These are phyloP conservation scores for Gobiocypris rarus DNA, from an alignment of 2,113 vertebrate genomes.

Conservation along the genomic window DNA sequence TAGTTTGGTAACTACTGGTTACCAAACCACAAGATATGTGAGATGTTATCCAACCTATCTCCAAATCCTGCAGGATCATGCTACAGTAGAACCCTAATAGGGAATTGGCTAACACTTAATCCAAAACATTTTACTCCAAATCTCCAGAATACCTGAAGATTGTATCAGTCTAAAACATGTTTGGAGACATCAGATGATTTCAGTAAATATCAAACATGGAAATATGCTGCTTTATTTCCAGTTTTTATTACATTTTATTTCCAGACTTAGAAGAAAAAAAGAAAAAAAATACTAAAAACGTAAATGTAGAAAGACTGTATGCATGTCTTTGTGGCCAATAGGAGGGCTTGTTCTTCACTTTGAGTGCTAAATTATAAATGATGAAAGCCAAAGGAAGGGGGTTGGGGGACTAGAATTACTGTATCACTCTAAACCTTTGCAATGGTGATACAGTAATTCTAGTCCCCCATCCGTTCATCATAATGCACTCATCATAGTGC, in stretches of 20 bases:
- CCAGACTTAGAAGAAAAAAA: neutral
- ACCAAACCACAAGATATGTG: conserved; percentile 23
- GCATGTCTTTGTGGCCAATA: conserved; percentile 50
- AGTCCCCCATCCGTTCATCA: conserved; percentile 32
- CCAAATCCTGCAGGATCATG: neutral
- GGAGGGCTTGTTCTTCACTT: conserved; percentile 57
- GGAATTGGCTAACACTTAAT: neutral
- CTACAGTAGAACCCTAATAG: neutral
- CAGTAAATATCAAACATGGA: neutral
- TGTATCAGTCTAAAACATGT: neutral
- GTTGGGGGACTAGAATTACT: conserved; percentile 54
- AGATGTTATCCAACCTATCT: neutral
- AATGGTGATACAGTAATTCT: no score
- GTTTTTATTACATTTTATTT: no score
- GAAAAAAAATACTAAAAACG: neutral
- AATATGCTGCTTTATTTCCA: conserved; percentile 1
- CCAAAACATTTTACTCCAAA: neutral
- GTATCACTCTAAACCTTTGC: conserved; percentile 61
- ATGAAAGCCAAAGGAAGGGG: conserved; percentile 41
- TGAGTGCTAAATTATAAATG: conserved; percentile 71
- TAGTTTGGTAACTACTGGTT: conserved; percentile 30
- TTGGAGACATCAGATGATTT: neutral
- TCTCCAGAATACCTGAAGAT: neutral
- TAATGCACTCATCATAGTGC: conserved; percentile 57
- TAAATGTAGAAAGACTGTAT: conserved; percentile 34